Base-by-base conservation (phyloP, 2,797 vertebrate species). In the Paramormyrops hopkinsi region DNA sequence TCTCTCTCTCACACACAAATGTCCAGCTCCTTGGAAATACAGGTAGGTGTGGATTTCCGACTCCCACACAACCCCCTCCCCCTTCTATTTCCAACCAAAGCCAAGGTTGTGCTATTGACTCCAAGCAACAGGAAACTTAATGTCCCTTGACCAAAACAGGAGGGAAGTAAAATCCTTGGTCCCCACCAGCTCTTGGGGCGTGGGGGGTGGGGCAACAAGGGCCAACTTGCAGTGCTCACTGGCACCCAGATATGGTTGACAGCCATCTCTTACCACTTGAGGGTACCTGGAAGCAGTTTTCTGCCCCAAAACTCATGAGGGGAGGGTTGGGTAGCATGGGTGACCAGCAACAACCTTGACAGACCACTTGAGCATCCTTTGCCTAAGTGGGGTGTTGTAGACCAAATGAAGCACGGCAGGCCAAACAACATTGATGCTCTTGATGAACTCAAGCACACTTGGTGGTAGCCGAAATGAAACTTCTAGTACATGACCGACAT, bases 211-310 rank as follows among this genome's bases (percentile, higher is more conserved):
- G 50, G 50, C 11, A 51, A 14, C 9, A 48, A 89, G 37, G 88
- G 86, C 90, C 91, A 92, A 89, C 89, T 88, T 90, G 86, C 90
- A 88, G 41, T 89, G 88, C 92, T 88, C 90, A 73, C 88, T 90
- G 19, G 90, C 90, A 76, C 90, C 44, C 7, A n/a, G n/a, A 22
- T 65, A 6, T 86, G 90, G 92, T 53, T 93, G 90, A 92, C 89
- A 84, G 69, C 0, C 17, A 93, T 59, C 88, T 91, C 90, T 92
- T 92, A 93, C 90, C 91, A 87, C 92, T 91, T 92, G 0, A 89
- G 46, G 90, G 92, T 92, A 94, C 92, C 93, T 93, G 93, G 93
- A 95, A 94, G 91, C 90, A 90, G 93, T 94, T 94, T 93, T 89
- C 90, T 89, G 89, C 82, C 69, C 69, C 69, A 76, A 14, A 41